Conservation (phyloP, 2,113 vertebrate genomes). For the Chionodraco myersi region DNA sequence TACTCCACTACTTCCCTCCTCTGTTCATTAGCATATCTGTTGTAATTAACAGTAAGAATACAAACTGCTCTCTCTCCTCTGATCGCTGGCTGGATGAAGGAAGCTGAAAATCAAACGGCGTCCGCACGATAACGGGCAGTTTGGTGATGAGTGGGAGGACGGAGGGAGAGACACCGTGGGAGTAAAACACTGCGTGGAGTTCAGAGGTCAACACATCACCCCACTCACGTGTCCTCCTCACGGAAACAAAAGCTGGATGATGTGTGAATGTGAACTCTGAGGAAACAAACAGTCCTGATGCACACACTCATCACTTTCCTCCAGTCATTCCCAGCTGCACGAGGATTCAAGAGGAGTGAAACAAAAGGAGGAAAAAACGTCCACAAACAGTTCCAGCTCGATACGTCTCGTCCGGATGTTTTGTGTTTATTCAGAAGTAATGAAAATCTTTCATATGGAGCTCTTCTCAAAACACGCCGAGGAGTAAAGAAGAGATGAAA, state of each 20-base stretch:
- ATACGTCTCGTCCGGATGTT: slow-evolving; percentile 38
- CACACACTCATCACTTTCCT: neutral
- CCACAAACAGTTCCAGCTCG: neutral
- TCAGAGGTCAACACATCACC: slow-evolving; percentile 58
- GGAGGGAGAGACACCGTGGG: slow-evolving; percentile 59
- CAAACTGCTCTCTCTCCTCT: too few species aligned
- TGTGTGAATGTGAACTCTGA: neutral
- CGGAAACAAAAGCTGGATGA: slow-evolving; percentile 7
- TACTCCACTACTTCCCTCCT: too few species aligned
- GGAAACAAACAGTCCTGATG: neutral
- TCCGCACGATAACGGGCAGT: slow-evolving; percentile 30
- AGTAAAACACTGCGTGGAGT: slow-evolving; percentile 39
- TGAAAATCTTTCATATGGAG: slow-evolving; percentile 40
- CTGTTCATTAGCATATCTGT: too few species aligned
- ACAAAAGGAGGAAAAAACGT: neutral
- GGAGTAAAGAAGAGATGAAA: slow-evolving; percentile 2
- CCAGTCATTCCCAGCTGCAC: neutral
- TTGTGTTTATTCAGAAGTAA: slow-evolving; percentile 16
- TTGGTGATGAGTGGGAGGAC: slow-evolving; percentile 68
- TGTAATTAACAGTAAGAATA: too few species aligned
- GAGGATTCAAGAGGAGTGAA: neutral
- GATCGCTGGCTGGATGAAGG: slow-evolving; percentile 8
- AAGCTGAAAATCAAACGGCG: slow-evolving; percentile 50
- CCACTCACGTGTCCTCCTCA: slow-evolving; percentile 37
- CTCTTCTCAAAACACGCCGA: neutral